phyloP scores from a whole-genome alignment of 2,797 vertebrate species.

The Heterohyrax brucei region DNA sequence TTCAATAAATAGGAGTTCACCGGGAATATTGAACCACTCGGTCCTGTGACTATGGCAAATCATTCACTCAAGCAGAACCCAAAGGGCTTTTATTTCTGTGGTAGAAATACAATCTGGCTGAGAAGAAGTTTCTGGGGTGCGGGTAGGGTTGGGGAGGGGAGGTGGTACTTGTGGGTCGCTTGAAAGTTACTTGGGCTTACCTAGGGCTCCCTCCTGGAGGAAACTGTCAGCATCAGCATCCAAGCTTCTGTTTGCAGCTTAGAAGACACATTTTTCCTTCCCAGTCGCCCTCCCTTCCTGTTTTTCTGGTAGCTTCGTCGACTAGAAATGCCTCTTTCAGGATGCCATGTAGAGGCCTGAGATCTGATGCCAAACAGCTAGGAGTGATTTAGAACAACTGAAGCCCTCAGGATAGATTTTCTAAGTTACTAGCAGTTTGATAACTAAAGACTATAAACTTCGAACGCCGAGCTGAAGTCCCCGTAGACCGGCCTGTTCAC shows the following conservation, averaged over 20 bases:
- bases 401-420: constrained; percentile 85
- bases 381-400: constrained; percentile 76
- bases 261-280: constrained; percentile 62
- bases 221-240: constrained; percentile 75
- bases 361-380: constrained; percentile 76
- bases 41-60: constrained; percentile 81
- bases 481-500: constrained; percentile 83
- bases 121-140: constrained; percentile 38
- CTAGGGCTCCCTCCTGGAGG: constrained; percentile 77
- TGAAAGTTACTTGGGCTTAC: constrained; percentile 84
- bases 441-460: constrained; percentile 87
- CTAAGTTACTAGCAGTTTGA: constrained; percentile 85
- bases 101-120: constrained; percentile 85
- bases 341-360: constrained; percentile 72
- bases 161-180: constrained; percentile 79
- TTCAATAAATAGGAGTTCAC: constrained; percentile 81
- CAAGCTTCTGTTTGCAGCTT: constrained; percentile 75
- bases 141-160: not conserved
- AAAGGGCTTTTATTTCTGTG: constrained; percentile 87
- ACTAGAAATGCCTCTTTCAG: constrained; percentile 76
- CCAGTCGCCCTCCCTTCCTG: constrained; percentile 11
- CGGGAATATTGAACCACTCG: constrained; percentile 83
- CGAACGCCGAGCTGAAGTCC: constrained; percentile 82
- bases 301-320: constrained; percentile 76
- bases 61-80: constrained; percentile 80